phyloP scores from a whole-genome alignment of 2,113 vertebrate genomes.

The Cnemophilus loriae region DNA sequence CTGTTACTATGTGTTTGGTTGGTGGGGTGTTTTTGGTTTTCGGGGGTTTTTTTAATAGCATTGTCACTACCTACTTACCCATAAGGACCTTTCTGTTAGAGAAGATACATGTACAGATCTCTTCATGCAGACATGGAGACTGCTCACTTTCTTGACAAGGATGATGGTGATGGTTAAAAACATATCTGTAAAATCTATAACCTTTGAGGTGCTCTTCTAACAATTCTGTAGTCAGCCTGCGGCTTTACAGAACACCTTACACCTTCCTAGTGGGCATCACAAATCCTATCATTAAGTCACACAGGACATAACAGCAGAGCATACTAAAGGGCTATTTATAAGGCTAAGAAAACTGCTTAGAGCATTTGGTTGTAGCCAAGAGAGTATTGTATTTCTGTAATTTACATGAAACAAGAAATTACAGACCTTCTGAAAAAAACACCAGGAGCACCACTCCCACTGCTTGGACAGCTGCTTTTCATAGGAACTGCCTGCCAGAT shows the following conservation, averaged over 20 bases:
- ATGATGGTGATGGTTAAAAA: not conserved
- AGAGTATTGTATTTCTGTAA: slow-evolving; percentile 36
- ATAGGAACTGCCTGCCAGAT: slow-evolving; percentile 67
- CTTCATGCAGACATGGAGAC: not conserved
- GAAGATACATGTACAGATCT: not conserved
- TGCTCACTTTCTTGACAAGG: not conserved
- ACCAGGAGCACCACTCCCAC: slow-evolving; percentile 60
- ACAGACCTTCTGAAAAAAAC: slow-evolving; percentile 47
- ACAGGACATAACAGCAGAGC: not conserved
- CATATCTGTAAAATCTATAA: not conserved
- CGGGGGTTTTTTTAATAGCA: not conserved
- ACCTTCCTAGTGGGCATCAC: not conserved
- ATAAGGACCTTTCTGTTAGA: not conserved
- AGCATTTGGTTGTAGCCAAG: slow-evolving; percentile 1
- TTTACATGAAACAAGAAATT: slow-evolving; percentile 58
- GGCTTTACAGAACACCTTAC: not conserved
- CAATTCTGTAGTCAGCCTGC: not conserved
- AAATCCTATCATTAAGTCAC: not conserved
- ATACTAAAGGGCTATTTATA: not conserved
- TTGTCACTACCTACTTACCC: not conserved
- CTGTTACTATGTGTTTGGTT: not conserved
- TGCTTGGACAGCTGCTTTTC: slow-evolving; percentile 75
- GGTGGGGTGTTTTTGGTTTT: not conserved
- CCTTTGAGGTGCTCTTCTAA: not conserved
- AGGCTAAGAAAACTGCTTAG: slow-evolving; percentile 10